A percentile compares a stretch with the other conserved stretches of the same genome.
These are phyloP conservation scores for Adelges cooleyi DNA, from an alignment of 1,140 invertebrate genomes.

Conservation along the genomic window DNA sequence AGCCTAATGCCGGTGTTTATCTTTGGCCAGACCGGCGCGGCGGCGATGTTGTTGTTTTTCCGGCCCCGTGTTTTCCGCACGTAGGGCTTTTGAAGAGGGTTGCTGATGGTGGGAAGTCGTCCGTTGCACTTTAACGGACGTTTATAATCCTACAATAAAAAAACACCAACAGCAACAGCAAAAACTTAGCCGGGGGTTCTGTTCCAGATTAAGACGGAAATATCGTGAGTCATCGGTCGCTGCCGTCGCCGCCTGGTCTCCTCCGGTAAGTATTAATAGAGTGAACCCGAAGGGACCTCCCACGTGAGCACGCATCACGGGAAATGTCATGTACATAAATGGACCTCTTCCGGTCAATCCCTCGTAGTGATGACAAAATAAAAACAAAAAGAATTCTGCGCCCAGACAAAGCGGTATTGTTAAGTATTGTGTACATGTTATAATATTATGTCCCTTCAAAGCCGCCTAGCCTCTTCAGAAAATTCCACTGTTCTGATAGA, in stretches of 20 bases:
- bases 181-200: not conserved
- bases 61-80: not conserved
- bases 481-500: too few species aligned
- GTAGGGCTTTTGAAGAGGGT: not conserved
- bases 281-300: conserved; percentile 1
- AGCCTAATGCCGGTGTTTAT: conserved; percentile 8
- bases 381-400: too few species aligned
- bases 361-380: not conserved
- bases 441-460: too few species aligned
- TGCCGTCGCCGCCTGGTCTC: not conserved
- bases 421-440: too few species aligned
- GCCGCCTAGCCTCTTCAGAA: too few species aligned
- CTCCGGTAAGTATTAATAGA: conserved; percentile 20
- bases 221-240: conserved; percentile 2
- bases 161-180: not conserved
- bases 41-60: conserved; percentile 21
- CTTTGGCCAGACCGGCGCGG: not conserved
- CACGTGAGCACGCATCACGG: not conserved
- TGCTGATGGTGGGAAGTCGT: not conserved
- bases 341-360: conserved; percentile 17
- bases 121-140: not conserved
- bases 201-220: conserved; percentile 2
- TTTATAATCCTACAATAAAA: not conserved
- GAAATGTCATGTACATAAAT: conserved; percentile 7
- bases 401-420: too few species aligned